phyloP scores from a whole-genome alignment of 2,888 invertebrate species.

The Oscheius sp. region DNA sequence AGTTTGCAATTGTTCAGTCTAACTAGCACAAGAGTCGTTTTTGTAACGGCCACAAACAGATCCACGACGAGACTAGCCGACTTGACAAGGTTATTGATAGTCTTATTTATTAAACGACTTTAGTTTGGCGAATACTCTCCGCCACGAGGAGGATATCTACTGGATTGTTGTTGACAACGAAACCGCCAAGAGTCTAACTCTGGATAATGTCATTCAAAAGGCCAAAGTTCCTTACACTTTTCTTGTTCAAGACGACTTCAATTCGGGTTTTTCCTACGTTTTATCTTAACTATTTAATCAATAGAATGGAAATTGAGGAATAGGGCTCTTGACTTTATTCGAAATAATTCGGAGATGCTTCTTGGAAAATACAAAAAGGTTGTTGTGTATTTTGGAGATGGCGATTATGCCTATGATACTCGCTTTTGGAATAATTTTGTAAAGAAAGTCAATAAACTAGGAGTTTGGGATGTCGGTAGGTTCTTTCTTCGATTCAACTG shows the following conservation, averaged over 20 bases:
- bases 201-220: neutral
- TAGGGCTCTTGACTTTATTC: neutral
- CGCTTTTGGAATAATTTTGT: conserved; percentile 7
- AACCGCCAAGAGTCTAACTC: neutral
- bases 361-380: neutral
- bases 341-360: neutral
- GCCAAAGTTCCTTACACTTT: too few relatives aligned
- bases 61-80: neutral
- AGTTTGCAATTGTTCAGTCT: too few relatives aligned
- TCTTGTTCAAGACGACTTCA: too few relatives aligned
- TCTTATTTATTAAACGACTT: neutral
- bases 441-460: neutral
- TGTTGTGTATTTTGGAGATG: conserved; percentile 9
- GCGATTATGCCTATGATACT: conserved; percentile 1
- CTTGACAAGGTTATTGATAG: neutral
- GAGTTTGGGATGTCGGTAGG: conserved; percentile 12
- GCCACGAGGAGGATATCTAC: neutral
- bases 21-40: neutral
- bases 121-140: conserved; percentile 14
- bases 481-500: neutral
- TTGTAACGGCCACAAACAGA: conserved; percentile 5
- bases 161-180: conserved; percentile 2
- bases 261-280: neutral
- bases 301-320: neutral
- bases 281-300: neutral